Conservation (phyloP, 1,140 invertebrate species). For the Rhizoglyphus robini region DNA sequence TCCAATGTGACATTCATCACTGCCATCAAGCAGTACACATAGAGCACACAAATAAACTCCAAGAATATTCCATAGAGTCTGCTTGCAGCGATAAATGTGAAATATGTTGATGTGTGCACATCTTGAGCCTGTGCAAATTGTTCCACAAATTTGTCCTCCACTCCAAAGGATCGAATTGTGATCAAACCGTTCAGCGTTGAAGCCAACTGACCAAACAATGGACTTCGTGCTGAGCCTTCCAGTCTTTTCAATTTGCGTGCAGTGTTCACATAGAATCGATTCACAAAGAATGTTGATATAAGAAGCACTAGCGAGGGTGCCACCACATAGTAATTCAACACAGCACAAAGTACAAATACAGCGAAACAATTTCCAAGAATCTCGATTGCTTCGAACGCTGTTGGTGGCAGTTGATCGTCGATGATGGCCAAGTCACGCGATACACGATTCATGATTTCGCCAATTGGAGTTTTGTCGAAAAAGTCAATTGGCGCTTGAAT, state of each 20-base stretch:
- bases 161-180: constrained; percentile 37
- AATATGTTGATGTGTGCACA: constrained; percentile 55
- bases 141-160: constrained; percentile 47
- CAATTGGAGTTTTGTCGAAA: constrained; percentile 66
- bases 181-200: constrained; percentile 38
- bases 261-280: constrained; percentile 61
- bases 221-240: constrained; percentile 33
- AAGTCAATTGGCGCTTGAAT: constrained; percentile 68
- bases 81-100: constrained; percentile 44
- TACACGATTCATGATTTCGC: constrained; percentile 22
- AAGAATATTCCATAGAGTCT: not conserved
- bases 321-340: constrained; percentile 4
- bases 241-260: constrained; percentile 74
- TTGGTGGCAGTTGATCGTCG: constrained; percentile 22
- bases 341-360: not conserved
- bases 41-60: not conserved
- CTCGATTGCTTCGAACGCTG: constrained; percentile 55
- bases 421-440: constrained; percentile 23
- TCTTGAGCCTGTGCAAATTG: constrained; percentile 44
- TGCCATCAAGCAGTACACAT: not conserved
- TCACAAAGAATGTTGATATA: constrained; percentile 53
- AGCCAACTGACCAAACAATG: constrained; percentile 41
- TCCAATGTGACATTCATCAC: not conserved
- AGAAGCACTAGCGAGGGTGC: constrained; percentile 49
- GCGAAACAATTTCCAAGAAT: constrained; percentile 16